Evolutionary conservation across 2,888 invertebrate genomes (phyloP), one percentile per base, ranked within the genome.

Genomic region (Brenthis ino): DNA sequence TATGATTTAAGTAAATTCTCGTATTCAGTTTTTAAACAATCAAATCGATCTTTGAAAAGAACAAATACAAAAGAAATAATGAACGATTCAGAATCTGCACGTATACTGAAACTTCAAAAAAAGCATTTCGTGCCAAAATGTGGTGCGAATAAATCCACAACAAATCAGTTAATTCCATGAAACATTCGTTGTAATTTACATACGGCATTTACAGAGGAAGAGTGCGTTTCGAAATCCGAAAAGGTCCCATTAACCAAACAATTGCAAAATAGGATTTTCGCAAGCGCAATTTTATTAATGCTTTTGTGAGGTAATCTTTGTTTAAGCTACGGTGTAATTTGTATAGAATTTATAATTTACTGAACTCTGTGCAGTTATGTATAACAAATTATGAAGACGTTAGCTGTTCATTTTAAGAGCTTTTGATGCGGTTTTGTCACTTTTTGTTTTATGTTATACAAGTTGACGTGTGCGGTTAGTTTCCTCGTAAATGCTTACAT

Each of bases 171-270:
- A 79, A 80, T 77, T 75, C 76, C 69, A 65, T 74, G 67, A 76
- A 76, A 77, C 74, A 75, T 77, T 77, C 71, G 71, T 74, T 69
- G 77, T 77, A 77, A 80, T 82, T 82, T 80, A 77, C 79, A 80
- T 77, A 77, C 79, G 72, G 76, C 71, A 70, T 78, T 77, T 77
- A 77, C 77, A 75, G 74, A 69, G 74, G 76, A 80, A 79, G 76
- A 82, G 79, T 80, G 77, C 80, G 81, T 82, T 81, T 75, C 78
- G 75, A 74, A 74, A 73, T 77, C 74, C 75, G 78, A 74, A 77
- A 81, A 80, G 77, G 79, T 77, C 70, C 78, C 78, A 79, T 80
- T 80, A 78, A 78, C 72, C 68, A 75, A 72, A 77, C 80, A 83
- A 82, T 83, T 80, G 80, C 78, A 75, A 79, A 79, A 80, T 76